Conservation (phyloP, 2,888 invertebrate genomes). For the Dione juno region DNA sequence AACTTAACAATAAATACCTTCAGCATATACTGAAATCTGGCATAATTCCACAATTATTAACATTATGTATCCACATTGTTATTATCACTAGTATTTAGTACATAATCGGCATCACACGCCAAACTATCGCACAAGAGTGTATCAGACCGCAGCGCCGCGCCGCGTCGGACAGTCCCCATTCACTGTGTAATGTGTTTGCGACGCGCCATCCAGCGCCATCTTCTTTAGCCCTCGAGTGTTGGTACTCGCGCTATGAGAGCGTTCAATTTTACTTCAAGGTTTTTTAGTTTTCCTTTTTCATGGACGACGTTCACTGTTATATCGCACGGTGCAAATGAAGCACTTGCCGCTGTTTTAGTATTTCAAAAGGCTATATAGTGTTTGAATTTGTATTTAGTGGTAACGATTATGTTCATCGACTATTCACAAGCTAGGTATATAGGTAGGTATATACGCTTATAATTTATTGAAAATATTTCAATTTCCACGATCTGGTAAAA, state of each 20-base stretch:
- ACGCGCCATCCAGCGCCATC: conserved; percentile 46
- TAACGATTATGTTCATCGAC: too few species aligned
- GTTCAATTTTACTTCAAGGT: conserved; percentile 43
- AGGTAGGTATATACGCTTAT: neutral
- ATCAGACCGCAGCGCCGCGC: conserved; percentile 10
- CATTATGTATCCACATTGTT: neutral
- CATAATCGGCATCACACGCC: neutral
- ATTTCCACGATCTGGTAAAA: neutral
- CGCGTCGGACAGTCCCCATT: conserved; percentile 42
- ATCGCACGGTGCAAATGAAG: conserved; percentile 13
- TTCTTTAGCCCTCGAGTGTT: conserved; percentile 48
- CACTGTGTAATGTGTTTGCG: conserved; percentile 49
- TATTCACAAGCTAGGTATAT: too few species aligned
- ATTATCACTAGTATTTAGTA: neutral
- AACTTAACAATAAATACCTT: neutral
- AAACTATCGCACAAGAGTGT: neutral
- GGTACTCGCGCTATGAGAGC: conserved; percentile 47
- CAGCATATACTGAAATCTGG: neutral
- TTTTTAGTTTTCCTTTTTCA: conserved; percentile 24
- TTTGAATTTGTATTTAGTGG: neutral
- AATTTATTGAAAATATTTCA: neutral
- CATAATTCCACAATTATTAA: neutral
- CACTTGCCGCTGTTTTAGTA: neutral
- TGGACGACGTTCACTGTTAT: conserved; percentile 16
- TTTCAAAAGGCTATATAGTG: neutral